phyloP scores from a whole-genome alignment of 2,113 vertebrate species.

The Carassius gibelio region DNA sequence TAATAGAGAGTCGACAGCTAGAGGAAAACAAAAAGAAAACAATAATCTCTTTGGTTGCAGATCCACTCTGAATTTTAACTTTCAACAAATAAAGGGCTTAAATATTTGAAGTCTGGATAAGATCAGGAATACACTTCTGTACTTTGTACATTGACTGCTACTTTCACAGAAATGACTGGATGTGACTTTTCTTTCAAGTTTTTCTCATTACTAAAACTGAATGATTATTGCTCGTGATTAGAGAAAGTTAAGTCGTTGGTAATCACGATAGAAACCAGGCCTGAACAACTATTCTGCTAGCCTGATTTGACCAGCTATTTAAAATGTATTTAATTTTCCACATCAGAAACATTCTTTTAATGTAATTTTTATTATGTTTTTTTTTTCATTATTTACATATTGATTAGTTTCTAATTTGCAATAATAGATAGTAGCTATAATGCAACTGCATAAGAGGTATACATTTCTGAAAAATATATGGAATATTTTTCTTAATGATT shows the following conservation, averaged over 20 bases:
- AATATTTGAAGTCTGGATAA: slow-evolving; percentile 60
- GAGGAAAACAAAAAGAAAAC: slow-evolving; percentile 67
- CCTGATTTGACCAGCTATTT: neutral
- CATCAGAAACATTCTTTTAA: no score
- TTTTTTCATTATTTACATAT: no score
- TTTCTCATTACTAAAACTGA: neutral
- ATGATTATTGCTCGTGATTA: neutral
- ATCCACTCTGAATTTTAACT: slow-evolving; percentile 31
- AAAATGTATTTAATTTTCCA: neutral
- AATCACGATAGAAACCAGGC: neutral
- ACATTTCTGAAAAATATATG: neutral
- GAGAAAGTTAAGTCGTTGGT: neutral
- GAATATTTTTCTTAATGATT: neutral
- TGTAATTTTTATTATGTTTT: no score
- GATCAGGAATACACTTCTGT: slow-evolving; percentile 48
- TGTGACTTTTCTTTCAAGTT: neutral
- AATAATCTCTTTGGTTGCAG: slow-evolving; percentile 55
- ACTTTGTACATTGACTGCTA: neutral
- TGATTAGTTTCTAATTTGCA: no score
- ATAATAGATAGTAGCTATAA: neutral
- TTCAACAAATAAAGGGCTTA: slow-evolving; percentile 53
- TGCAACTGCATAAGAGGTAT: neutral
- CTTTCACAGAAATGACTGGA: neutral
- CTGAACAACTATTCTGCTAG: neutral
- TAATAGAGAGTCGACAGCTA: slow-evolving; percentile 10